Base-by-base conservation (phyloP, 2,888 invertebrate genomes). In the Nymphalis urticae region DNA sequence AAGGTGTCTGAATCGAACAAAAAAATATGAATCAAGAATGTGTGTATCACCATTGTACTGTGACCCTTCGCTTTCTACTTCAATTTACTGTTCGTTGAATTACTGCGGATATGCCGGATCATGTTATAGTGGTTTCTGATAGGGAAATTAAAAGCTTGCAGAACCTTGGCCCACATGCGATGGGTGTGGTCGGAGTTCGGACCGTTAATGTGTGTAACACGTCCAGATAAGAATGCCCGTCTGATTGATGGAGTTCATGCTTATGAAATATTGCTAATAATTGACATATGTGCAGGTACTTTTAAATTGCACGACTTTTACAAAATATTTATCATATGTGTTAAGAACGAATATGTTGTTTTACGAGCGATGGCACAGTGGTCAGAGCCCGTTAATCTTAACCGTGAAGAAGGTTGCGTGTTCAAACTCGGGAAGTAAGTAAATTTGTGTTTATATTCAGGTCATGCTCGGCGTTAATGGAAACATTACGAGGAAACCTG, bases 91-190 rank as follows among this genome's bases (percentile, higher is more conserved):
- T 36, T 50, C 19, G 64, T 70, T 66, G n/a, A 61, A 53, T 17
- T 50, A 27, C 54, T 62, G 68, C 63, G 56, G 62, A 68, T 68
- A 68, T 51, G 70, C 66, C 63, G 70, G 72, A 47, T 70, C 72
- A 66, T 7, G 21, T n/a, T 73, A 68, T n/a, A 70, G 19, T 70
- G 75, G 75, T 73, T 68, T 67, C 69, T 58, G 75, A 75, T 75
- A 75, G 76, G 75, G 78, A 79, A 77, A 78, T 79, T 75, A 79
- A 79, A 78, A 77, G 70, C 61, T 82, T 80, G 78, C 76, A 61
- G 56, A 64, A 84, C 90, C 90, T 88, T 89, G 89, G 82, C 89
- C 88, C 77, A 82, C 72, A 76, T 84, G 77, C 65, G 72, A 75
- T 77, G 79, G 82, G 85, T 77, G 86, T 79, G 84, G 86, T 83